These are phyloP conservation scores for Myiopsitta monachus DNA, from an alignment of 2,113 vertebrate genomes.

Conservation along the genomic window DNA sequence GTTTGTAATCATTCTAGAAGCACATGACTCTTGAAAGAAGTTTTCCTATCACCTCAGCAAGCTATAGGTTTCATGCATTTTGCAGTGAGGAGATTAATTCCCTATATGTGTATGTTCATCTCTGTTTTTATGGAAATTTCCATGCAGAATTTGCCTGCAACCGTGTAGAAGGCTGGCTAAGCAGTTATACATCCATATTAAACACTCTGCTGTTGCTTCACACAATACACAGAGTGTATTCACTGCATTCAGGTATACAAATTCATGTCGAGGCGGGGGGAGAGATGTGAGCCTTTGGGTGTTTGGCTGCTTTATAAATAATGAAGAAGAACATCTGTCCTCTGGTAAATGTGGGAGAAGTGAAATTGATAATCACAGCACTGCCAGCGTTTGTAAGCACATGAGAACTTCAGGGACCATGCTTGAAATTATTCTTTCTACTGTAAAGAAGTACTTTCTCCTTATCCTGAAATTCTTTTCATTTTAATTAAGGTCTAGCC, in stretches of 20 bases:
- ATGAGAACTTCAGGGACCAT: neutral
- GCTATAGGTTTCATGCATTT: neutral
- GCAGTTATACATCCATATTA: neutral
- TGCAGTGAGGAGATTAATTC: neutral
- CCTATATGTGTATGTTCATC: too few relatives aligned
- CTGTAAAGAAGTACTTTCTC: neutral
- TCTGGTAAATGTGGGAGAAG: neutral
- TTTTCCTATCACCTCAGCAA: neutral
- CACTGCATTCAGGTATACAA: neutral
- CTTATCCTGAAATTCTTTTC: neutral
- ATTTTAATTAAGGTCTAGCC: neutral
- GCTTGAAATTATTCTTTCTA: neutral
- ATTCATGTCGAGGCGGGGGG: neutral
- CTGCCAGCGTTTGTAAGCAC: neutral
- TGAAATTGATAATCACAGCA: neutral
- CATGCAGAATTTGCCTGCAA: neutral
- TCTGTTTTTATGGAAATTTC: neutral
- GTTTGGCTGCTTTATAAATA: neutral
- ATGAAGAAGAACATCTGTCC: conserved; percentile 7
- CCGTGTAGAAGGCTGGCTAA: neutral
- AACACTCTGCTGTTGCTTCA: neutral
- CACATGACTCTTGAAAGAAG: neutral
- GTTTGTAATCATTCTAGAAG: neutral
- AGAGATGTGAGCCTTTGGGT: neutral
- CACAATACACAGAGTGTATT: neutral